These are phyloP conservation scores for Cartodere bifasciata DNA, from an alignment of 2,888 invertebrate genomes.

Conservation along the genomic window DNA sequence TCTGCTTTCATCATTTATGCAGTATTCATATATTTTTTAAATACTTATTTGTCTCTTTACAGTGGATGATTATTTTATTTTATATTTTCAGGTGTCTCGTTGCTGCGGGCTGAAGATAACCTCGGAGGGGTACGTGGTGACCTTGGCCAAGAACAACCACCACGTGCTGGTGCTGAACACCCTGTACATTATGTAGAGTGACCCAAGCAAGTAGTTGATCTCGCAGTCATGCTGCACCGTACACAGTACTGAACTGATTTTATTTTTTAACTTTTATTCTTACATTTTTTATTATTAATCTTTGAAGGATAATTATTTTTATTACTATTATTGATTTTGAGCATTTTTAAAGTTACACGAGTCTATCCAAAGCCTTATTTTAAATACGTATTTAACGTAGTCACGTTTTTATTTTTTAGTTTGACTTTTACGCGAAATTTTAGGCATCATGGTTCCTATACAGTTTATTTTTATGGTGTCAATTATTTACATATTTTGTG, in stretches of 20 bases:
- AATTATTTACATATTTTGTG: conserved; percentile 18
- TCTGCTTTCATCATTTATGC: no score
- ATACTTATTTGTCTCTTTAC: no score
- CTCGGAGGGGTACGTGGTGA: conserved; percentile 90
- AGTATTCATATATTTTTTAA: no score
- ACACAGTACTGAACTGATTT: conserved; percentile 36
- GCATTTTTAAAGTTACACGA: not conserved
- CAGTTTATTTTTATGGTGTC: conserved; percentile 17
- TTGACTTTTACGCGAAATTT: conserved; percentile 7
- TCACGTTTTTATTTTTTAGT: conserved; percentile 1
- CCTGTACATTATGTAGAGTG: conserved; percentile 81
- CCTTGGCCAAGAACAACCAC: conserved; percentile 97
- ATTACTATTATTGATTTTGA: conserved; percentile 15
- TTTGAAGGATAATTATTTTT: conserved; percentile 14
- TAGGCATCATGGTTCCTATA: conserved; percentile 22
- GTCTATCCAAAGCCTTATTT: conserved; percentile 7
- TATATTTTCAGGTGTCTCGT: conserved; percentile 72
- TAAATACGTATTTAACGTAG: conserved; percentile 3
- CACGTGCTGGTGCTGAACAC: conserved; percentile 94
- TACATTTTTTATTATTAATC: conserved; percentile 12
- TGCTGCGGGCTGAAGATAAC: conserved; percentile 97
- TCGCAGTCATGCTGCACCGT: no score
- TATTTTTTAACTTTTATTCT: conserved; percentile 21
- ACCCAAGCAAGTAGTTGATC: conserved; percentile 36
- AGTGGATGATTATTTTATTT: conserved; percentile 4